These are phyloP conservation scores for Rhogogaster chlorosoma DNA, from an alignment of 2,888 invertebrate species.

Conservation along the genomic window DNA sequence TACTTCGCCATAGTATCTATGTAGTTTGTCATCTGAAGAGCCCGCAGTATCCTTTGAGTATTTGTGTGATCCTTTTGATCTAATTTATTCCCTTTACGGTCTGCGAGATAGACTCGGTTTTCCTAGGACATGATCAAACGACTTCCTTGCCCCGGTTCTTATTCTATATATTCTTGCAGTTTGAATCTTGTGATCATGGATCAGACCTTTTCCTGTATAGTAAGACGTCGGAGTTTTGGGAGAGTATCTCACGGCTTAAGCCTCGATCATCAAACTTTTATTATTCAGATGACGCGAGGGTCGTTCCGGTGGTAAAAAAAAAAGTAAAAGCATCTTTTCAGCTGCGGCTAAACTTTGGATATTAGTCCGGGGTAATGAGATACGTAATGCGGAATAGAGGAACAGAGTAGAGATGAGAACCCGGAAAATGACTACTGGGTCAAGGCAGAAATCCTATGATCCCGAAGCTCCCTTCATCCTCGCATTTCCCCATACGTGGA, in stretches of 20 bases:
- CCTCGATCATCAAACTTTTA: conserved; percentile 37
- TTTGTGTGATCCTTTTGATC: conserved; percentile 35
- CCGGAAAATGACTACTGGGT: neutral
- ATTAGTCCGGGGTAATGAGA: conserved; percentile 25
- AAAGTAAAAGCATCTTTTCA: conserved; percentile 40
- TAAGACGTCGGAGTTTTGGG: neutral
- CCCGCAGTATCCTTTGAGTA: conserved; percentile 27
- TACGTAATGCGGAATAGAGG: neutral
- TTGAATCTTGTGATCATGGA: neutral
- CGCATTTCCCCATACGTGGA: neutral
- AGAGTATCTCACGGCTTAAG: conserved; percentile 9
- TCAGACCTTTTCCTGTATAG: neutral
- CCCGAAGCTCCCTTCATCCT: neutral
- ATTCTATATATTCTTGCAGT: neutral
- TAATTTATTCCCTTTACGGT: conserved; percentile 30
- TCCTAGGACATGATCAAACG: conserved; percentile 35
- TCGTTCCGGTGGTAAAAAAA: conserved; percentile 18
- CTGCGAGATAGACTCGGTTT: neutral
- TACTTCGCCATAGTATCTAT: conserved; percentile 3
- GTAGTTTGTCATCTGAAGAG: neutral
- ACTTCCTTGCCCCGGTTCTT: neutral
- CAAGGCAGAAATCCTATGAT: neutral
- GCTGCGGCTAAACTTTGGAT: conserved; percentile 18
- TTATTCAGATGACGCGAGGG: conserved; percentile 33
- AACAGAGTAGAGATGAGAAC: neutral